Conservation (phyloP, 2,888 invertebrate species). For the Phyllotreta striolata region DNA sequence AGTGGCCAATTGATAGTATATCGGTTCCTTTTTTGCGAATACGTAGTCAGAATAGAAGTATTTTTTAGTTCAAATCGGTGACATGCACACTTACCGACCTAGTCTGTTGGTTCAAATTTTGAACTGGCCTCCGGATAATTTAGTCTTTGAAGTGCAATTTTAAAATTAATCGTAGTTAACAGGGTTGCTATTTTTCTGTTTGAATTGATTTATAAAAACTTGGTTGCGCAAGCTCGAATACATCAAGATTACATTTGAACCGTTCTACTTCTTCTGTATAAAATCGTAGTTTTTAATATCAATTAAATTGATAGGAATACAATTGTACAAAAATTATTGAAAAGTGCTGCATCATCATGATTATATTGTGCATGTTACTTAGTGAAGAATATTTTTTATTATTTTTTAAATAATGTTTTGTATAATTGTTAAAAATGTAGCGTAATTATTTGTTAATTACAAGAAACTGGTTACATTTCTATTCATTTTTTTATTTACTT, state of each 20-base stretch:
- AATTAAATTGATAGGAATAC: neutral
- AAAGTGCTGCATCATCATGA: constrained; percentile 15
- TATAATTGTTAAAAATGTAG: constrained; percentile 48
- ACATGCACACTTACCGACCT: constrained; percentile 32
- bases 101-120: constrained; percentile 21
- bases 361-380: constrained; percentile 47
- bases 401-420: constrained; percentile 49
- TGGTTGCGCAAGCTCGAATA: neutral
- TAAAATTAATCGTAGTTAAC: neutral
- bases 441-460: constrained; percentile 56
- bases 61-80: constrained; percentile 23
- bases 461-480: constrained; percentile 47
- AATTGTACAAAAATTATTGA: constrained; percentile 1
- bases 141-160: neutral
- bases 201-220: neutral
- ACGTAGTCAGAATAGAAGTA: constrained; percentile 28
- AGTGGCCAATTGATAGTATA: constrained; percentile 27
- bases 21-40: constrained; percentile 14
- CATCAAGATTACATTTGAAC: too few species aligned
- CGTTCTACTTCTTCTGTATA: too few species aligned
- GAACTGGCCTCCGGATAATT: neutral
- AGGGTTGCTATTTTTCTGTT: neutral
- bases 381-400: constrained; percentile 45
- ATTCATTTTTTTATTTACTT: constrained; percentile 1
- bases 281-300: neutral